Evolutionary conservation across 2,113 vertebrate genomes (phyloP).

Genomic region (Loxodonta africana): DNA sequence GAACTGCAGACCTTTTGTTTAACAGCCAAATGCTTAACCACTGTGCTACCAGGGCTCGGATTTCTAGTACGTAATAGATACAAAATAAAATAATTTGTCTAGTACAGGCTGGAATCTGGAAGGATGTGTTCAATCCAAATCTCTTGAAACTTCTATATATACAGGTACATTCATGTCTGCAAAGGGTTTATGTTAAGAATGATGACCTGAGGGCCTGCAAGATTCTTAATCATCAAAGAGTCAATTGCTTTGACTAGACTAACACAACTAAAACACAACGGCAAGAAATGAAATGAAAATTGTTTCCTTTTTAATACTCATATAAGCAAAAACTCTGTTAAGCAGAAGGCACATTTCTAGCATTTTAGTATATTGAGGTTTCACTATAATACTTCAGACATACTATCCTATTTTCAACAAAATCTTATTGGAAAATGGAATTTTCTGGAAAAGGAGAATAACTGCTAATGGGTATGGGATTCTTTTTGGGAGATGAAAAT

Average conservation of each 20-base stretch:
- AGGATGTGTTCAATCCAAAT: background rate
- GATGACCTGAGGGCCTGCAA: background rate
- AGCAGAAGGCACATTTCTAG: background rate
- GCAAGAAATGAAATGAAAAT: background rate
- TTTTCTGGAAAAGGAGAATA: background rate
- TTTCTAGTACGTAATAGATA: too few relatives aligned
- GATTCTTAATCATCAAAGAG: background rate
- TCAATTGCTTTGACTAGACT: background rate
- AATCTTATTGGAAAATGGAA: background rate
- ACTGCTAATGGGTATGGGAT: background rate
- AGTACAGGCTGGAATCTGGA: background rate
- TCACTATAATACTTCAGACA: background rate
- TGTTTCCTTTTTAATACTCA: background rate
- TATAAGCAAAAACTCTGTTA: background rate
- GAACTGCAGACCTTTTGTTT: too few relatives aligned
- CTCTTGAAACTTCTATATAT: background rate
- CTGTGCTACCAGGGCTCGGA: too few relatives aligned
- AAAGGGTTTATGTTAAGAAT: slow-evolving; percentile 4
- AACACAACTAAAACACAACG: background rate
- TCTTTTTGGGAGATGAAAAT: too few relatives aligned
- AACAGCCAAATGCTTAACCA: too few relatives aligned
- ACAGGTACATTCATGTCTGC: background rate
- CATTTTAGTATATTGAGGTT: background rate
- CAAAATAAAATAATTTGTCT: background rate
- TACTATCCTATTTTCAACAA: background rate